Conservation (phyloP, 2,113 vertebrate genomes). For the Mormyrus iriodes region DNA sequence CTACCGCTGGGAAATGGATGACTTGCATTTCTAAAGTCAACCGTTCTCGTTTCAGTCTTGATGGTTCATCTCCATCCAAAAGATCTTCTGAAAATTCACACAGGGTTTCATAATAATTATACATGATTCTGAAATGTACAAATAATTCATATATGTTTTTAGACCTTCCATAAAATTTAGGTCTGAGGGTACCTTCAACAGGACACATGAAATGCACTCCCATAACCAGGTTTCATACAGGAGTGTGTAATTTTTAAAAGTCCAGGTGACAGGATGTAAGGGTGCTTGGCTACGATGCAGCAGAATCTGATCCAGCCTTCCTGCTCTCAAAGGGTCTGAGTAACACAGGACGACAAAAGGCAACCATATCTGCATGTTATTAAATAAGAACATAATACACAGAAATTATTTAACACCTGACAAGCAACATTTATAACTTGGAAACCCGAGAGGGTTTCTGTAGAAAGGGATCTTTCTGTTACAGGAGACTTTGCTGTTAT, state of each 20-base stretch:
- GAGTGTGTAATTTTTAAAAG: not conserved
- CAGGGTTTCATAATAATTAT: not conserved
- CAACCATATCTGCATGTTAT: slow-evolving; percentile 57
- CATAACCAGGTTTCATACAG: not conserved
- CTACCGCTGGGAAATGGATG: not conserved
- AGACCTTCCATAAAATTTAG: not conserved
- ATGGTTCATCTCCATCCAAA: not conserved
- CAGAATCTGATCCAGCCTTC: slow-evolving; percentile 42
- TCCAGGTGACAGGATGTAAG: slow-evolving; percentile 16
- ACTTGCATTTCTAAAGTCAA: not conserved
- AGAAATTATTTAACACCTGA: slow-evolving; percentile 39
- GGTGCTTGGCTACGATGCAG: slow-evolving; percentile 22
- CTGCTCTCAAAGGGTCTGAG: slow-evolving; percentile 44
- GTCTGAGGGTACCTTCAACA: not conserved
- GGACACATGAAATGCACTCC: not conserved
- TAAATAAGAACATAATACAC: slow-evolving; percentile 50
- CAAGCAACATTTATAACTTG: slow-evolving; percentile 41
- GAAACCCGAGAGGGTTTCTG: slow-evolving; percentile 24
- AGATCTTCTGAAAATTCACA: not conserved
- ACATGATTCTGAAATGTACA: not conserved
- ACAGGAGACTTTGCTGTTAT: not conserved
- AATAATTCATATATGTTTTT: not conserved
- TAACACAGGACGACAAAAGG: slow-evolving; percentile 49
- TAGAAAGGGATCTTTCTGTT: slow-evolving; percentile 29
- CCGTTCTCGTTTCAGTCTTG: not conserved